Evolutionary conservation across 2,113 vertebrate species (phyloP), one percentile per base, ranked within the genome.

Genomic region (Chloropsis hardwickii): DNA sequence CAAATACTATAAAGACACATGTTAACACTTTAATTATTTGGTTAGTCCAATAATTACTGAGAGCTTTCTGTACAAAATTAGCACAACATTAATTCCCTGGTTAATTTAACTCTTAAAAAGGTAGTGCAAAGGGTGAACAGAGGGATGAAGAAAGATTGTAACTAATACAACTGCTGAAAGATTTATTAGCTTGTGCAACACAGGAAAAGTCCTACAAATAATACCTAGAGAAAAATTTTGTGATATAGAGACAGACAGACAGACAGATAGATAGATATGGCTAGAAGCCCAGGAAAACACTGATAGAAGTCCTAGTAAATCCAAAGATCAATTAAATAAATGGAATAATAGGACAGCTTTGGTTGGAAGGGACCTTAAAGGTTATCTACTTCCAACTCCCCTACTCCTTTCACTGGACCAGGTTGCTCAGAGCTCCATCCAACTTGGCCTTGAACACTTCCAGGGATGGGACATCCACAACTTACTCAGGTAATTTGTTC

Each of bases 21-120:
- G 50, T 71, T 79, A 91, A 82, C 39, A 61, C 27, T 81, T 93
- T 53, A 60, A 51, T 95, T 89, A 89, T 90, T 92, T 92, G 29
- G 31, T 73, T 93, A 76, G 53, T 39, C 45, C 31, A 67, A 67
- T 86, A 77, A 40, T 67, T 92, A 85, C 44, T 37, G 57, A 80
- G n/a, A 29, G 11, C 33, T 76, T 69, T 85, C 23, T 74, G 31
- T 23, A 56, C 4, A 65, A 79, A 72, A 84, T 1, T n/a, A 64
- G 48, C 42, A 76, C 47, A 89, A 72, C 91, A 90, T 72, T 40
- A 86, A 87, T 91, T 60, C 73, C 39, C 45, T 69, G 22, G 44
- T 37, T 71, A 70, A 67, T 78, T 60, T 79, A 67, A 71, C 21
- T 67, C 56, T 70, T 71, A 31, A 73, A 85, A 90, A 54, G 18